phyloP scores from a whole-genome alignment of 1,140 invertebrate genomes.

The Lepidurus packardi region DNA sequence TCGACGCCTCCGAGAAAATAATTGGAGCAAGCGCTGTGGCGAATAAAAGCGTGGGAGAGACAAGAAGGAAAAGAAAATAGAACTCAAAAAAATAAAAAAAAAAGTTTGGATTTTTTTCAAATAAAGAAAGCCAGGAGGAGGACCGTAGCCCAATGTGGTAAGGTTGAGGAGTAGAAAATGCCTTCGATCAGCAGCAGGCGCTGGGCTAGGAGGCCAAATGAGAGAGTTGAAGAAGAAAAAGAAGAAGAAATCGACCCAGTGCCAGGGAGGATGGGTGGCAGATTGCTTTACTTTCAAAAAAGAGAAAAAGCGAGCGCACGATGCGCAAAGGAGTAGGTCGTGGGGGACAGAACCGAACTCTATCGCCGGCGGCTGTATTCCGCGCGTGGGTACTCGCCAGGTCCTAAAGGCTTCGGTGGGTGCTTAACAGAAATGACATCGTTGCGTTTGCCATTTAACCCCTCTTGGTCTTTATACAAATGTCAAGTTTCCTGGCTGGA shows the following conservation, averaged over 20 bases:
- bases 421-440: slow-evolving; percentile 14
- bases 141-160: background rate
- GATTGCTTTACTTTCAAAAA: background rate
- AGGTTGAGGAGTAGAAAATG: slow-evolving; percentile 7
- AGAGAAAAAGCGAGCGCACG: background rate
- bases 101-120: background rate
- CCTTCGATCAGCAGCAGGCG: background rate
- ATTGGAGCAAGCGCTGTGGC: background rate
- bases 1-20: background rate
- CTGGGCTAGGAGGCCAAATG: background rate
- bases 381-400: background rate
- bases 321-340: background rate
- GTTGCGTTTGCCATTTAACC: slow-evolving; percentile 6
- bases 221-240: background rate
- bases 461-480: background rate
- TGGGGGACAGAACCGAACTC: background rate
- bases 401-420: background rate
- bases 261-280: slow-evolving; percentile 11
- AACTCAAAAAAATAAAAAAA: too few species aligned
- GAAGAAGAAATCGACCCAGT: slow-evolving; percentile 2
- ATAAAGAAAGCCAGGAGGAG: background rate
- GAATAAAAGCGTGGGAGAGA: background rate
- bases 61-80: too few species aligned
- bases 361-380: background rate
- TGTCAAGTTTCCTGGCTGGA: background rate